Percentiles rank a stretch among this genome's conserved stretches.
Evolutionary conservation across 2,113 vertebrate genomes (phyloP).

Genomic region (Neofelis nebulosa): DNA sequence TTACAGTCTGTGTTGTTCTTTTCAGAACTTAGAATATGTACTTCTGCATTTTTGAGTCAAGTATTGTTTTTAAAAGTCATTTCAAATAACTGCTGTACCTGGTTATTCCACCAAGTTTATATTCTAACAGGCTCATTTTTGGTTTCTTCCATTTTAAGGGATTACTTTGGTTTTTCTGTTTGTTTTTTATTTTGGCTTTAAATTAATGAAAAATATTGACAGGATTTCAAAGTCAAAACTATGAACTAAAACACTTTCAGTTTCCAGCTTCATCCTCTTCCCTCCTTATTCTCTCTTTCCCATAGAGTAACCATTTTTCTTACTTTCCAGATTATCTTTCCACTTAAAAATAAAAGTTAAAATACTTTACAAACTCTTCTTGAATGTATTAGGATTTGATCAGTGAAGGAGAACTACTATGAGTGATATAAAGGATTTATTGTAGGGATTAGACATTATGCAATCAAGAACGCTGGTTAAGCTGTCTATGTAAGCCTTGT

Average conservation of each 20-base stretch:
- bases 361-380: background rate
- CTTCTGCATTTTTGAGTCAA: background rate
- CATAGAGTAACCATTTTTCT: background rate
- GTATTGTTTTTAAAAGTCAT: background rate
- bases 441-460: background rate
- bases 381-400: background rate
- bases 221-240: background rate
- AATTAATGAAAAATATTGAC: conserved; percentile 2
- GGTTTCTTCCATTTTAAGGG: background rate
- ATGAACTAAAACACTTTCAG: background rate
- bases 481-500: background rate
- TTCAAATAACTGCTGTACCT: background rate
- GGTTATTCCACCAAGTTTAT: background rate
- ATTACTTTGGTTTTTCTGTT: background rate
- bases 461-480: background rate
- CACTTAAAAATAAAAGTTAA: background rate
- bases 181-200: background rate
- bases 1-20: background rate
- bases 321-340: background rate
- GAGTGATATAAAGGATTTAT: background rate
- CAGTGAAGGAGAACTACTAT: background rate
- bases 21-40: background rate
- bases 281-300: background rate
- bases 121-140: background rate
- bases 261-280: background rate